These are phyloP conservation scores for Ammospiza nelsoni DNA, from an alignment of 2,113 vertebrate genomes.

Conservation along the genomic window DNA sequence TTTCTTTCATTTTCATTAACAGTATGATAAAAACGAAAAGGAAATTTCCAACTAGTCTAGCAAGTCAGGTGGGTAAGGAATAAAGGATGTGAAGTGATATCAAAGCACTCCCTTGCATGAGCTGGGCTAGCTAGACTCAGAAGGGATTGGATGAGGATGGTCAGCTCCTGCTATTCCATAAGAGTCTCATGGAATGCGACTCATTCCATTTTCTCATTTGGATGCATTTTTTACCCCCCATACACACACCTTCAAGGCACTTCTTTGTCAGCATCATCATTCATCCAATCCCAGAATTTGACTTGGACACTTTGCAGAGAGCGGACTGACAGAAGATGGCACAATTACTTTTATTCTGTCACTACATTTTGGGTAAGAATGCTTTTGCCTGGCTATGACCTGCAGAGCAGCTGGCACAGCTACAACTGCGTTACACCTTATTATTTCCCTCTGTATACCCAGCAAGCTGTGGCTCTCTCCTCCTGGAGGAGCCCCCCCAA, in stretches of 20 bases:
- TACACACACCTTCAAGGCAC: not conserved
- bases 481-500: not conserved
- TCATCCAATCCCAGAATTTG: not conserved
- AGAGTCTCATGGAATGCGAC: not conserved
- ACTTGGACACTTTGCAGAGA: not conserved
- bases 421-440: not conserved
- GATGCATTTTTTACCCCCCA: not conserved
- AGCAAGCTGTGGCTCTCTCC: not conserved
- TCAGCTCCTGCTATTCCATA: not conserved
- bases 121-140: not conserved
- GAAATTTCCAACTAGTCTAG: not conserved
- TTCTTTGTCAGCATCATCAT: not conserved
- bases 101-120: not conserved
- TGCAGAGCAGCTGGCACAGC: not conserved
- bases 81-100: not conserved
- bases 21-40: not conserved
- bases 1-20: not conserved
- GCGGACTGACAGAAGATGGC: not conserved
- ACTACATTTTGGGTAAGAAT: not conserved
- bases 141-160: fast-evolving
- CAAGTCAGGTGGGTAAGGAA: not conserved
- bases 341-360: not conserved
- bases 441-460: not conserved
- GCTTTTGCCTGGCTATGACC: not conserved
- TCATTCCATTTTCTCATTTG: not conserved